Percentiles rank a stretch among this genome's conserved stretches.
Evolutionary conservation across 2,888 invertebrate genomes (phyloP).

Genomic region (Mimachlamys varia): DNA sequence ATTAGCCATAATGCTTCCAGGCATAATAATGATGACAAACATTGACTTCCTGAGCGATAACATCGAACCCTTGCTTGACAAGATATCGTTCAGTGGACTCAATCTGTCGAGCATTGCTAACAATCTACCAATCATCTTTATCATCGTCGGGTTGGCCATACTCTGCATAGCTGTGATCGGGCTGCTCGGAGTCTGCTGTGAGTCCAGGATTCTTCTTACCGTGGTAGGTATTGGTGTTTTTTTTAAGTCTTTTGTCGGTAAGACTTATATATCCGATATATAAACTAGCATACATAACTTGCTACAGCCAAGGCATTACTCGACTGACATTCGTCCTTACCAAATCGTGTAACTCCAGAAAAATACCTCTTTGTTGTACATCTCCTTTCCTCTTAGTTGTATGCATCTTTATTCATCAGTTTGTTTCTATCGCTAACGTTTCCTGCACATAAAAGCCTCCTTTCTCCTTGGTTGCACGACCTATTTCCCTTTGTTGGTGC

Average conservation of each 20-base stretch:
- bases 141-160: background rate
- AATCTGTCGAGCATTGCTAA: background rate
- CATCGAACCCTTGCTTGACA: background rate
- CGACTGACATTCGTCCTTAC: no score
- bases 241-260: background rate
- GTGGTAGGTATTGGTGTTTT: background rate
- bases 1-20: background rate
- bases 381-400: no score
- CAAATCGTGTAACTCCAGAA: no score
- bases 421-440: background rate
- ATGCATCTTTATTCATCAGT: no score
- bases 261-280: background rate
- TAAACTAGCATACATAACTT: no score
- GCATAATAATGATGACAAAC: background rate
- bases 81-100: background rate
- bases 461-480: no score
- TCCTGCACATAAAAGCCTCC: no score
- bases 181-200: background rate
- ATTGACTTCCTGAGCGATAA: background rate
- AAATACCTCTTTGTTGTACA: no score
- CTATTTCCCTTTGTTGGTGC: no score
- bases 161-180: background rate
- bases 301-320: no score
- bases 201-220: background rate
- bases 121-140: background rate